Evolutionary conservation across 2,113 vertebrate species (phyloP).

Genomic region (Petaurus breviceps): DNA sequence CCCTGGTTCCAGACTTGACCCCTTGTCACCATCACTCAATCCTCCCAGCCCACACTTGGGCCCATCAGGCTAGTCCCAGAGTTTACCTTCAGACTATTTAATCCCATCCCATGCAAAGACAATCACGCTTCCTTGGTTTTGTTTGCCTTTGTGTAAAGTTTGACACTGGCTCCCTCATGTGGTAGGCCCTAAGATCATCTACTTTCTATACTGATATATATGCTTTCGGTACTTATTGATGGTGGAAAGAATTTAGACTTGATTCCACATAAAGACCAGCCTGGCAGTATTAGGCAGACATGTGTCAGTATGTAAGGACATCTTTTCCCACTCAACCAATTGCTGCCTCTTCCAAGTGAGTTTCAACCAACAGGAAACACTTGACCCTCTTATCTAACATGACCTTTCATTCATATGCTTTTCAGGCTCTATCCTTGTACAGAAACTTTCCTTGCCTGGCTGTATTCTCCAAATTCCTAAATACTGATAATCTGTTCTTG

Average conservation of each 20-base stretch:
- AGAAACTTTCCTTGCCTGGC: background rate
- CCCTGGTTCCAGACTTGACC: background rate
- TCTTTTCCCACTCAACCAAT: background rate
- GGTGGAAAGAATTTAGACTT: background rate
- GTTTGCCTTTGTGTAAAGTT: background rate
- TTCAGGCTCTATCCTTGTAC: background rate
- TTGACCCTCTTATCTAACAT: background rate
- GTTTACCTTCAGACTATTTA: background rate
- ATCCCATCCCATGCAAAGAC: background rate
- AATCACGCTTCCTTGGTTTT: background rate
- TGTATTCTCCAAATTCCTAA: background rate
- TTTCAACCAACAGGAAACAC: background rate
- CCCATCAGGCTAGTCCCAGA: background rate
- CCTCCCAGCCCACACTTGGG: background rate
- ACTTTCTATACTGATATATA: background rate
- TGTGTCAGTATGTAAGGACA: background rate
- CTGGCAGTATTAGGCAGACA: background rate
- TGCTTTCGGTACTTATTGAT: background rate
- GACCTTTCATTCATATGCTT: background rate
- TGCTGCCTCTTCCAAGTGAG: background rate
- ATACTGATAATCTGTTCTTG: background rate
- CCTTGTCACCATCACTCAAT: background rate
- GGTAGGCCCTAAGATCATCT: background rate
- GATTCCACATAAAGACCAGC: background rate
- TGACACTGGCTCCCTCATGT: background rate